Conservation (phyloP, 53 echinoderm and acorn worm genomes). For the Astropecten irregularis region DNA sequence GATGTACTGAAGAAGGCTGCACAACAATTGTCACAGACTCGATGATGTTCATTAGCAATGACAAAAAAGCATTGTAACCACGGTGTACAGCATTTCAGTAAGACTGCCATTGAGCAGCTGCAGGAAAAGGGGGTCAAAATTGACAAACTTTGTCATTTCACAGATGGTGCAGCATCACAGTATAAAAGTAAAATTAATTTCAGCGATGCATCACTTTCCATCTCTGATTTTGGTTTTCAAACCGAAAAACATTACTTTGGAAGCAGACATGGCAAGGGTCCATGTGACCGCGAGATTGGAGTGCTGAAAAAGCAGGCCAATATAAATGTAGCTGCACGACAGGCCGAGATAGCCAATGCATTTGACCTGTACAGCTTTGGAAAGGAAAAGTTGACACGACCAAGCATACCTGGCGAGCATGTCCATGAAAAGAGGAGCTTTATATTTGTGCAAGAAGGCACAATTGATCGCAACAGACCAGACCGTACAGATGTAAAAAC, state of each 20-base stretch:
- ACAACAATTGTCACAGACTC: constrained; percentile 46
- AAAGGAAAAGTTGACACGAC: not conserved
- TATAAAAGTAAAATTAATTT: constrained; percentile 67
- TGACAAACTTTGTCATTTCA: constrained; percentile 53
- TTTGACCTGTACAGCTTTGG: constrained; percentile 17
- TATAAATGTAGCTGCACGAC: constrained; percentile 31
- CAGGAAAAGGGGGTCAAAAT: constrained; percentile 40
- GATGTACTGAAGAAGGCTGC: constrained; percentile 41
- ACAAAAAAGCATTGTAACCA: constrained; percentile 57
- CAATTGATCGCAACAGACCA: constrained; percentile 24
- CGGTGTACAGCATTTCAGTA: constrained; percentile 56
- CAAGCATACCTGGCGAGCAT: constrained; percentile 1
- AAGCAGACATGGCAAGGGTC: constrained; percentile 65
- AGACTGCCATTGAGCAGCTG: constrained; percentile 20
- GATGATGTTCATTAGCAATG: constrained; percentile 58
- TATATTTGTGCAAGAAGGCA: constrained; percentile 12
- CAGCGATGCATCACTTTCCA: constrained; percentile 31
- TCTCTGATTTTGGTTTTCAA: not conserved
- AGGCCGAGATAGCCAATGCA: constrained; percentile 27
- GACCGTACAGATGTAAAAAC: constrained; percentile 14
- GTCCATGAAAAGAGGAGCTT: constrained; percentile 47
- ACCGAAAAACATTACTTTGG: constrained; percentile 71
- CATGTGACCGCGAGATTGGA: constrained; percentile 60
- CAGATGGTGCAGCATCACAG: constrained; percentile 60
- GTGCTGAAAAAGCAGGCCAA: constrained; percentile 54